Conservation (phyloP, 2,888 invertebrate species). For the Agrochola litura region DNA sequence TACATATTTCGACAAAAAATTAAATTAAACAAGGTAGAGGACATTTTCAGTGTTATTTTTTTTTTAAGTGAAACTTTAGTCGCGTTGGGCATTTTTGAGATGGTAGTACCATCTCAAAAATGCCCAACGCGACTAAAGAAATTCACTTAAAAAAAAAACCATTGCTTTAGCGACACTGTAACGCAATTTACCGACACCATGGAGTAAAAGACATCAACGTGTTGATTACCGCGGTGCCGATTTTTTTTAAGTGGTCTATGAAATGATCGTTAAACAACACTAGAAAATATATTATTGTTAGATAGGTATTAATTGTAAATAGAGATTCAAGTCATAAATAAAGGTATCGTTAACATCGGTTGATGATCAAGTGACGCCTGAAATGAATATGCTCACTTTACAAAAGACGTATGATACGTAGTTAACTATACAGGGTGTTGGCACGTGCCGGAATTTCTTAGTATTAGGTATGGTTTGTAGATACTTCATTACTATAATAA, state of each 20-base stretch:
- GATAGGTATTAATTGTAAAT: not conserved
- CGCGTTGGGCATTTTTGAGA: too few species aligned
- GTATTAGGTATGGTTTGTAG: not conserved
- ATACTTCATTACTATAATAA: not conserved
- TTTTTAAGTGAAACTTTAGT: too few species aligned
- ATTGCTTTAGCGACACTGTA: too few species aligned
- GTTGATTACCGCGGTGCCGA: too few species aligned
- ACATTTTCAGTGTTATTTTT: not conserved
- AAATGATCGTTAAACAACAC: not conserved
- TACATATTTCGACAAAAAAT: not conserved
- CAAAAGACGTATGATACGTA: conserved; percentile 27
- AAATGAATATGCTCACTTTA: conserved; percentile 49
- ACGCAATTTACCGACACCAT: too few species aligned
- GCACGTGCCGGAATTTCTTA: not conserved
- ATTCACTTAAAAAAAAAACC: too few species aligned
- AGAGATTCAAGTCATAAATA: conserved; percentile 19
- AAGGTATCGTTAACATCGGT: not conserved
- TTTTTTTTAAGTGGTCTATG: too few species aligned
- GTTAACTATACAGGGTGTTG: conserved; percentile 28
- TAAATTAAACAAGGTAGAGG: not conserved
- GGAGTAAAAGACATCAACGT: too few species aligned
- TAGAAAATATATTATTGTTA: not conserved
- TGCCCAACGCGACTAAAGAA: too few species aligned
- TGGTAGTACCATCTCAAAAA: too few species aligned
- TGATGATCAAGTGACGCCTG: conserved; percentile 43